These are phyloP conservation scores for Manacus vitellinus DNA, from an alignment of 2,113 vertebrate species.

Conservation along the genomic window DNA sequence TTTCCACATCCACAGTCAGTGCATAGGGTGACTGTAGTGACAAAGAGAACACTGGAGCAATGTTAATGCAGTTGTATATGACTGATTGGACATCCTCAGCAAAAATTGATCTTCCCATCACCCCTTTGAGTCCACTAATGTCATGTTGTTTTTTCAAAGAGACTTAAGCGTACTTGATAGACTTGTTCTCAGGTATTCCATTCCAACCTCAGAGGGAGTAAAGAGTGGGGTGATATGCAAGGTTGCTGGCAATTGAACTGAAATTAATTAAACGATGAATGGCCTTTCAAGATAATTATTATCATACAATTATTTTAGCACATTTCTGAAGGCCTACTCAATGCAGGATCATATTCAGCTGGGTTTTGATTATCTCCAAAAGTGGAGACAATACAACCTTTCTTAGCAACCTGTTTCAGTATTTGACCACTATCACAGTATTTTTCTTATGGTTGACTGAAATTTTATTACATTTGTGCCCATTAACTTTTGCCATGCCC, in stretches of 20 bases:
- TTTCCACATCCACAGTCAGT: constrained; percentile 54
- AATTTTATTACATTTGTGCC: not conserved
- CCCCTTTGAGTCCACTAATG: constrained; percentile 61
- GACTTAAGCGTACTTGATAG: constrained; percentile 78
- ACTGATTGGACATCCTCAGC: constrained; percentile 73
- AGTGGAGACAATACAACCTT: not conserved
- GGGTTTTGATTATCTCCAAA: not conserved
- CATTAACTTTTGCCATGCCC: not conserved
- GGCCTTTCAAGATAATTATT: constrained; percentile 77
- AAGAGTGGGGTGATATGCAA: constrained; percentile 75
- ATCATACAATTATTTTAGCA: constrained; percentile 32
- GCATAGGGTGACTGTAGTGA: constrained; percentile 37
- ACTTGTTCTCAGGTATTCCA: constrained; percentile 80
- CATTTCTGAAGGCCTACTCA: not conserved
- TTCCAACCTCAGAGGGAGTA: constrained; percentile 66
- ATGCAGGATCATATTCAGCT: not conserved
- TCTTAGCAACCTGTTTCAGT: not conserved
- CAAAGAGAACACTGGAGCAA: constrained; percentile 54
- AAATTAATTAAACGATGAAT: constrained; percentile 89
- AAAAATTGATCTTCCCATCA: constrained; percentile 85
- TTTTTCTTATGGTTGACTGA: not conserved
- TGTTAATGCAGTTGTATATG: constrained; percentile 58
- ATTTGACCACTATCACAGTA: not conserved
- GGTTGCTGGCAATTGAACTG: constrained; percentile 81
- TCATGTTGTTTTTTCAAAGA: constrained; percentile 73